Evolutionary conservation across 1,140 invertebrate genomes (phyloP).

Genomic region (Drosophila melanogaster): DNA sequence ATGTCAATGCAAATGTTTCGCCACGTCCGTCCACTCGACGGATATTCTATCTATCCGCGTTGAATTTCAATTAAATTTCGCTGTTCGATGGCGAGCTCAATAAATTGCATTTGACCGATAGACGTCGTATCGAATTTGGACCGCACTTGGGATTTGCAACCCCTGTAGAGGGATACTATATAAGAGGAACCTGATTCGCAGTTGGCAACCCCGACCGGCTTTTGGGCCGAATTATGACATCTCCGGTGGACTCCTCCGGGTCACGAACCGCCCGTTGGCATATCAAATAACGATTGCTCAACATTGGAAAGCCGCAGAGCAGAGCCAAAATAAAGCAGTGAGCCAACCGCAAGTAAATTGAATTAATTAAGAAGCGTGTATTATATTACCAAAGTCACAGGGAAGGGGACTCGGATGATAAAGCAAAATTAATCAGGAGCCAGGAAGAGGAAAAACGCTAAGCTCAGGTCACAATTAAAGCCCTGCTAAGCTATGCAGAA

Average conservation of each 20-base stretch:
- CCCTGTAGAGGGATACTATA: not conserved
- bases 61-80: constrained; percentile 48
- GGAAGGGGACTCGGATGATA: not conserved
- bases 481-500: constrained; percentile 50
- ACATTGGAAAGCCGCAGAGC: constrained; percentile 41
- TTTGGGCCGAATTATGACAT: constrained; percentile 31
- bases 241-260: constrained; percentile 23
- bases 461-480: constrained; percentile 15
- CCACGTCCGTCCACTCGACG: constrained; percentile 44
- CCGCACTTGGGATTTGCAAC: constrained; percentile 1
- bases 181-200: constrained; percentile 14
- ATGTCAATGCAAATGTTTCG: constrained; percentile 68
- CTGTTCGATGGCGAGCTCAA: not conserved
- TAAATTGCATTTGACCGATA: constrained; percentile 50
- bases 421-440: constrained; percentile 42
- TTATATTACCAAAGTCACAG: constrained; percentile 60
- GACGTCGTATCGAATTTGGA: constrained; percentile 22
- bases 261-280: constrained; percentile 36
- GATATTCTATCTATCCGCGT: constrained; percentile 52
- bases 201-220: constrained; percentile 6
- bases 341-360: constrained; percentile 52
- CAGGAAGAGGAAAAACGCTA: constrained; percentile 13
- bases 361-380: constrained; percentile 77
- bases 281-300: constrained; percentile 66
- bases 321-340: not conserved